Evolutionary conservation across 2,888 invertebrate species (phyloP).

Genomic region (Lucinisca nassula): DNA sequence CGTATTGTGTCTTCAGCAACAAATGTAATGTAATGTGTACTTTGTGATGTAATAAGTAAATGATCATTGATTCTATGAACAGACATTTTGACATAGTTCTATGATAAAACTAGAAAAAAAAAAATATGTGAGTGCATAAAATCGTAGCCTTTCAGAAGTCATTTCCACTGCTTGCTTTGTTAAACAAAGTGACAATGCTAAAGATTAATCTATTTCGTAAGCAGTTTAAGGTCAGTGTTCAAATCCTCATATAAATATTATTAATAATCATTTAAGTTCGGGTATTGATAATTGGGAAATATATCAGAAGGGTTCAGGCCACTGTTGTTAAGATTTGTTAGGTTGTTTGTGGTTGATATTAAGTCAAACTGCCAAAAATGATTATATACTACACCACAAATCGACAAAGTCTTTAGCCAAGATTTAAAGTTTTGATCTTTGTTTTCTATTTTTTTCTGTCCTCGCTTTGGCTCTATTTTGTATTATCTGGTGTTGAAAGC

Average conservation of each 20-base stretch:
- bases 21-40: no score
- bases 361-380: constrained; percentile 5
- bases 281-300: background rate
- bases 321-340: background rate
- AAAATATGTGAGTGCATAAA: no score
- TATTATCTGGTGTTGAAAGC: constrained; percentile 1
- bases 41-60: no score
- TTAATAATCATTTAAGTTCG: background rate
- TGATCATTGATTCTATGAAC: no score
- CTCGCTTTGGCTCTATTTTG: background rate
- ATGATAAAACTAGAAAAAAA: no score
- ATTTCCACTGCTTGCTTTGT: no score
- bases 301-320: background rate
- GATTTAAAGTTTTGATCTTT: background rate
- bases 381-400: background rate
- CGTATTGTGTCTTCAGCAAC: no score
- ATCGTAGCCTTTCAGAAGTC: no score
- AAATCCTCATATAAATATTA: background rate
- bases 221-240: background rate
- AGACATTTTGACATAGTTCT: no score
- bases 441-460: background rate
- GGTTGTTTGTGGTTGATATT: background rate
- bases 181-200: no score
- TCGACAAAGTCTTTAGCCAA: background rate
- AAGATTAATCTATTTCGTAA: background rate